A percentile compares a stretch with the other conserved stretches of the same genome.
Evolutionary conservation across 2,113 vertebrate species (phyloP).

Genomic region (Perca schrenkii): DNA sequence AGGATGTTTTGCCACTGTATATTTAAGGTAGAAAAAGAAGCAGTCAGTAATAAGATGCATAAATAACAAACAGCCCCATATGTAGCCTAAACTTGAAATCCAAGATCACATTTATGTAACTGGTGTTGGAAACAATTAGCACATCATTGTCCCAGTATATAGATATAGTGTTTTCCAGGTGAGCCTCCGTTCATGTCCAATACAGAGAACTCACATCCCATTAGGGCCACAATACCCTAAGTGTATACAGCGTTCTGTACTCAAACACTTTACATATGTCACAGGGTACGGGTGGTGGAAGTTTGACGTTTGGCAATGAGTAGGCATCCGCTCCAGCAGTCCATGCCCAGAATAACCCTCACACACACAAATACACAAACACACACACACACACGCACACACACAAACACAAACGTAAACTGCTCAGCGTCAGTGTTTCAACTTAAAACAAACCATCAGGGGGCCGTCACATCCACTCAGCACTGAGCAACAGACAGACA

Average conservation of each 20-base stretch:
- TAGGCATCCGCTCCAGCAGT: conserved; percentile 70
- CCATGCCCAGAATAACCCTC: conserved; percentile 72
- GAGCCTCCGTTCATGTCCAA: conserved; percentile 34
- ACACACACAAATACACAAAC: conserved; percentile 27
- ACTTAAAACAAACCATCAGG: conserved; percentile 83
- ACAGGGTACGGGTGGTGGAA: conserved; percentile 52
- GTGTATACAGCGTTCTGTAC: conserved; percentile 52
- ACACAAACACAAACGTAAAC: conserved; percentile 38
- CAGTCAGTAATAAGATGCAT: background rate
- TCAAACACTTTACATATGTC: conserved; percentile 69
- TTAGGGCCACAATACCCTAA: conserved; percentile 51
- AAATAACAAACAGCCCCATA: conserved; percentile 15
- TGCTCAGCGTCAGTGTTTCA: conserved; percentile 71
- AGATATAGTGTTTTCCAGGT: conserved; percentile 41
- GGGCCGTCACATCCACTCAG: conserved; percentile 79
- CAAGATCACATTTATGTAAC: background rate
- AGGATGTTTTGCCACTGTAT: background rate
- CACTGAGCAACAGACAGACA: conserved; percentile 72
- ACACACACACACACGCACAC: conserved; percentile 35
- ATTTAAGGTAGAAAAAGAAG: background rate
- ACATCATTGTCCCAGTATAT: conserved; percentile 10
- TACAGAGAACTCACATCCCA: conserved; percentile 49
- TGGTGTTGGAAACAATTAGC: conserved; percentile 47
- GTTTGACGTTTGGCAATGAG: conserved; percentile 78
- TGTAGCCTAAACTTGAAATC: background rate